Base-by-base conservation (phyloP, 2,888 invertebrate genomes). In the Cephonodes hylas region DNA sequence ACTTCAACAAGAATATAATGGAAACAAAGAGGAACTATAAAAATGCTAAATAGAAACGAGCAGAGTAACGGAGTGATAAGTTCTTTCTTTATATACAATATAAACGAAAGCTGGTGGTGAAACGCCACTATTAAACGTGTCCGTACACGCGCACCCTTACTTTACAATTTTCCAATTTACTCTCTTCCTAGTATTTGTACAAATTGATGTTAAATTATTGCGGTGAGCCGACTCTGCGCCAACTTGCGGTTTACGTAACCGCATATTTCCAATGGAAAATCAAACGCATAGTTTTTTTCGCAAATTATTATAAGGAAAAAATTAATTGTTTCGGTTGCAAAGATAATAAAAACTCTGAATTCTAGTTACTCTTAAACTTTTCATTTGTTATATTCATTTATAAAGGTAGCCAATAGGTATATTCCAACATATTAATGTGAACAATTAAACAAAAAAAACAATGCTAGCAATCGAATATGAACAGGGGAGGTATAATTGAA, bases 401-500 rank as follows among this genome's bases (percentile, higher is more conserved):
- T n/a, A n/a, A n/a, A n/a, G n/a, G n/a, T n/a, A n/a, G n/a, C n/a
- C n/a, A n/a, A n/a, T n/a, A 22, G 7, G 38, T 38, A 38, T 38
- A 13, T 13, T 10, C n/a, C 2, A 23, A 25, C 46, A 4, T 46
- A 23, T 25, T 25, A 22, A 10, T 18, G 18, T n/a, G 18, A 27
- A 18, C 23, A 27, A 48, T 45, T 22, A 45, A 45, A 45, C 22
- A 53, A 53, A 31, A n/a, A 34, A 31, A 53, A 71, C 70, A 73
- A 71, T 65, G 69, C 69, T 73, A 68, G 74, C 78, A 82, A 85
- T 86, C 78, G 75, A 83, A 84, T 77, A 81, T 77, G 79, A 80
- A 78, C 72, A 27, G 10, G 53, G 27, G 71, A 73, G 72, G 80
- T 77, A 80, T 84, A 76, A 78, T 73, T 71, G 77, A 81, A 84